Evolutionary conservation across 2,888 invertebrate genomes (phyloP).

Genomic region (Melinopterus prodromus): DNA sequence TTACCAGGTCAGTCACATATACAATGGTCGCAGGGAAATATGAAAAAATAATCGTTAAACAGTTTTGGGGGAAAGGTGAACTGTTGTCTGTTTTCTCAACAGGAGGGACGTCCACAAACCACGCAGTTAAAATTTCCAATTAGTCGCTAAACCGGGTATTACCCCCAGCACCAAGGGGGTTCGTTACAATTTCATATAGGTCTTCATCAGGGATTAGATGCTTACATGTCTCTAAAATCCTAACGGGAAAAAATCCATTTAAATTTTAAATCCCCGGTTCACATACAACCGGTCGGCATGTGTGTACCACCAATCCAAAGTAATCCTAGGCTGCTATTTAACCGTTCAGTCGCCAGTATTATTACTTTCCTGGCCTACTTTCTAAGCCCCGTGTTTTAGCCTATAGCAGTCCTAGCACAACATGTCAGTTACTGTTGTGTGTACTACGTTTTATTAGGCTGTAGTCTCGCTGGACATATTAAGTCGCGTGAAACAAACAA

Average conservation of each 20-base stretch:
- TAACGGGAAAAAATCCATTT: constrained; percentile 18
- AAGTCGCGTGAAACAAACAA: neutral
- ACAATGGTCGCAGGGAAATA: too few species aligned
- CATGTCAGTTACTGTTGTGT: neutral
- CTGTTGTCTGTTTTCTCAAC: too few species aligned
- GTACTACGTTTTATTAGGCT: neutral
- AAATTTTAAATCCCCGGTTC: constrained; percentile 21
- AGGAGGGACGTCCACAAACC: neutral
- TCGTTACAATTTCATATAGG: neutral
- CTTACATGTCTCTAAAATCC: neutral
- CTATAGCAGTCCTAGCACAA: neutral
- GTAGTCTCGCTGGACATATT: too few species aligned
- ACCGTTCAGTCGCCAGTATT: constrained; percentile 5
- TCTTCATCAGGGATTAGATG: neutral
- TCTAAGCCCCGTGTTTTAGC: constrained; percentile 12
- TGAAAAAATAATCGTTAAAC: too few species aligned
- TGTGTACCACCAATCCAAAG: neutral
- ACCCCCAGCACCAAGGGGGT: neutral
- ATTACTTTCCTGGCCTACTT: constrained; percentile 14
- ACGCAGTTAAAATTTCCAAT: neutral
- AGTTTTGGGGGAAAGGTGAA: too few species aligned
- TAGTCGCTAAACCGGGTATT: neutral
- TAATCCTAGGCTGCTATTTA: constrained; percentile 14
- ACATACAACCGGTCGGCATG: neutral
- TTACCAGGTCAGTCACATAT: too few species aligned